Conservation (phyloP, 2,888 invertebrate genomes). For the Tinea pellionella region DNA sequence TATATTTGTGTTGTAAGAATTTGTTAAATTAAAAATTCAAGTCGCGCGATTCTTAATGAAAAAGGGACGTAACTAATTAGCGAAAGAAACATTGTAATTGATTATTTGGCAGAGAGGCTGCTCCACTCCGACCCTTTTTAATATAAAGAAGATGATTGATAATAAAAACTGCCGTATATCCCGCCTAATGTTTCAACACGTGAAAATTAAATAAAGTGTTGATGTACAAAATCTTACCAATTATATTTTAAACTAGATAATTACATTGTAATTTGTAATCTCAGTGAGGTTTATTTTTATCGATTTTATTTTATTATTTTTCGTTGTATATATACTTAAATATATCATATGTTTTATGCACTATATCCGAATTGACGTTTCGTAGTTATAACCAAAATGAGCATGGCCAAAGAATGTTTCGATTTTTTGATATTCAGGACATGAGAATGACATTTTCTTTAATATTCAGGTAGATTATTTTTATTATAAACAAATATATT, state of each 20-base stretch:
- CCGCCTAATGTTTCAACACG: slow-evolving; percentile 45
- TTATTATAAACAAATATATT: no score
- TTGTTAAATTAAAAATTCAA: neutral
- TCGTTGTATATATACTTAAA: no score
- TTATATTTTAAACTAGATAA: no score
- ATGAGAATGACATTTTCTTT: slow-evolving; percentile 16
- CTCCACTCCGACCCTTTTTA: no score
- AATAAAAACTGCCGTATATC: slow-evolving; percentile 48
- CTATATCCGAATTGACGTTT: slow-evolving; percentile 47
- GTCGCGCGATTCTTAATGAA: neutral
- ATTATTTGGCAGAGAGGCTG: neutral
- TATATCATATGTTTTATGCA: slow-evolving; percentile 30
- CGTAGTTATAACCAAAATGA: slow-evolving; percentile 41
- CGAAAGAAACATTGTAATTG: neutral
- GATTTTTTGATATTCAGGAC: slow-evolving; percentile 20
- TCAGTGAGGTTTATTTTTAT: no score
- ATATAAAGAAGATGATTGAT: neutral
- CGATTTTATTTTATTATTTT: no score
- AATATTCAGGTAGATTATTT: slow-evolving; percentile 9
- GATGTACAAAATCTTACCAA: no score
- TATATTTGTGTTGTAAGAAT: neutral
- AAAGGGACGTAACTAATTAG: neutral
- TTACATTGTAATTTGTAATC: no score
- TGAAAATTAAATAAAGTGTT: no score
- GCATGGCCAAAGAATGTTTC: slow-evolving; percentile 61